Evolutionary conservation across 2,113 vertebrate genomes (phyloP), one percentile per base, ranked within the genome.

Genomic region (Prionailurus viverrinus): DNA sequence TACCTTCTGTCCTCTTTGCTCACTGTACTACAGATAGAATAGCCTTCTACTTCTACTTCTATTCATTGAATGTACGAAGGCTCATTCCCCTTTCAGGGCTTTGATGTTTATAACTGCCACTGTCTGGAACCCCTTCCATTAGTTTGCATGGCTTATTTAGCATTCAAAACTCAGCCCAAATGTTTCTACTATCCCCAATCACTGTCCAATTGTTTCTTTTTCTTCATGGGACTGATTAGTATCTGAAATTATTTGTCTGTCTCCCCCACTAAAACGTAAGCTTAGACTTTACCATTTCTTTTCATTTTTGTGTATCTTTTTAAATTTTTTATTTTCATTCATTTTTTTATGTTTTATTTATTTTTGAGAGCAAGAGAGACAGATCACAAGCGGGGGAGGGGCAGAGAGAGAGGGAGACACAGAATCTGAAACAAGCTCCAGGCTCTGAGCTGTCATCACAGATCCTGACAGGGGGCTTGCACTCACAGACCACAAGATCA

Each of bases 391-490:
- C 45, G 8, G 45, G 45, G 45, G 8, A 45, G 45, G 45, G 45
- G 45, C 45, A 45, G 45, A 45, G 45, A 45, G 45, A 45, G 45
- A 45, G 45, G 45, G 7, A 45, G 45, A 45, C 45, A 45, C 45
- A 45, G 45, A 45, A 45, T 45, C 45, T 9, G 45, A 45, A 45
- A 45, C 45, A 45, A 9, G 45, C 45, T 45, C 45, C 45, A 45
- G 45, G 45, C 45, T 45, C 45, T 45, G 45, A 45, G 45, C 45
- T 45, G 45, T 45, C 45, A 45, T 45, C 45, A 45, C 45, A 45
- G 45, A 45, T 1, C 45, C 0, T 0, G 1, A 45, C 1, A 1
- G 7, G 7, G 8, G 0, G 45, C 45, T 45, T 9, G 45, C 7
- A 45, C 45, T 45, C 45, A 45, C 45, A 9, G 45, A 45, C 45